phyloP scores from a whole-genome alignment of 2,888 invertebrate genomes.

The Chesias legatella region DNA sequence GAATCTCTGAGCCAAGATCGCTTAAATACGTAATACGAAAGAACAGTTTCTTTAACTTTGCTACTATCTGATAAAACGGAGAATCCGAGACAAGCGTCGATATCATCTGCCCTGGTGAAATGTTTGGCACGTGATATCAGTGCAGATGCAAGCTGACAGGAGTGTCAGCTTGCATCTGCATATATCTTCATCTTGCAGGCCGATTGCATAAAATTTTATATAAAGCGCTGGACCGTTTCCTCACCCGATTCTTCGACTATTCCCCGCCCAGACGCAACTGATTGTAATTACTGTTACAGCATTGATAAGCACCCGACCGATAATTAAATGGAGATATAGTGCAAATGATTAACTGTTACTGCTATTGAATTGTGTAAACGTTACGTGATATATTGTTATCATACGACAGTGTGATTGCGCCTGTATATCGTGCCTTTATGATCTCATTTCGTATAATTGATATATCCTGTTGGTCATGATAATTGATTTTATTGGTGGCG shows the following conservation, averaged over 20 bases:
- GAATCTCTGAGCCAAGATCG: constrained; percentile 13
- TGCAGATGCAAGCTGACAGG: constrained; percentile 51
- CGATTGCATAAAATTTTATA: constrained; percentile 66
- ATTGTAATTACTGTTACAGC: constrained; percentile 49
- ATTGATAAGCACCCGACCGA: constrained; percentile 50
- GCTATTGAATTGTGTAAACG: constrained; percentile 32
- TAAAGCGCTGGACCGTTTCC: constrained; percentile 31
- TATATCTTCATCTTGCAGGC: no score
- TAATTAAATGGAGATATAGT: constrained; percentile 44
- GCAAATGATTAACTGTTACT: constrained; percentile 37
- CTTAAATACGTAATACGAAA: constrained; percentile 16
- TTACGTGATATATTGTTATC: constrained; percentile 29
- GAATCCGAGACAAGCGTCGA: constrained; percentile 31
- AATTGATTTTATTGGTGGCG: constrained; percentile 27
- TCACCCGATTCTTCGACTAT: constrained; percentile 21
- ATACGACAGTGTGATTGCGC: constrained; percentile 28
- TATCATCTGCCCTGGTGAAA: constrained; percentile 45
- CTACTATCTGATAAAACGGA: constrained; percentile 35
- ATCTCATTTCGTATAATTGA: constrained; percentile 30
- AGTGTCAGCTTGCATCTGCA: no score
- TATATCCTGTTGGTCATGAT: constrained; percentile 24
- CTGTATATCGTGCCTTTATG: constrained; percentile 28
- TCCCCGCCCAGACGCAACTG: constrained; percentile 23
- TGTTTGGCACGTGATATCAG: constrained; percentile 43
- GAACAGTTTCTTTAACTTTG: constrained; percentile 19